Base-by-base conservation (phyloP, 92 coral and sea anemone species). In the Porites evermanni region DNA sequence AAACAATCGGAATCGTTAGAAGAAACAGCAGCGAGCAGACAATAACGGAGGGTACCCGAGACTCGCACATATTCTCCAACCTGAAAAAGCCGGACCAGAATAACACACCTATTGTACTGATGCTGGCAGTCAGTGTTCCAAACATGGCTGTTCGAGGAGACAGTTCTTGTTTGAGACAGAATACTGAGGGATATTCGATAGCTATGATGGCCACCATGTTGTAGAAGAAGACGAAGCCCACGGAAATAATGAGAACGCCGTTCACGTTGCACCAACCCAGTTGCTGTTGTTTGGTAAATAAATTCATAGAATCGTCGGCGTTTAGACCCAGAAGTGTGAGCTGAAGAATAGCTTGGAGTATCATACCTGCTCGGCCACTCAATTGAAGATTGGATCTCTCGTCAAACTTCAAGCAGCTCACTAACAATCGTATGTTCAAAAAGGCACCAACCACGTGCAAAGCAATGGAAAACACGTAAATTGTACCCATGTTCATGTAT, bases 391-490 rank as follows among this genome's bases (percentile, higher is more conserved):
- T 74, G 17, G 47, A 38, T 4, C 47, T 38, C 47, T 19, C 64
- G 19, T 54, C 21, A 64, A 53, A 64, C 12, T n/a, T 74, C 38
- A 74, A 74, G 65, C 79, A 21, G 26, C 79, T 53, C 17, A 74
- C n/a, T 21, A 74, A 7, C 66, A 74, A 12, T 8, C 64, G 61
- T 53, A 74, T 19, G 65, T 53, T 74, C 53, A 52, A 19, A 29
- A 51, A 7, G 16, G 54, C 38, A 20, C 38, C 64, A 74, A 74
- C 44, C 44, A 74, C 64, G 21, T 74, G 79, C 11, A 74, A 21
- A 18, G 63, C 47, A 16, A 52, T 19, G 38, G 26, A 19, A 51
- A 74, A 7, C 59, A n/a, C 53, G 51, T 7, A 51, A 19, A 74
- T n/a, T 18, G 9, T n/a, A 13, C 44, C 20, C 74, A 70, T 70